These are phyloP conservation scores for Syngnathus acus DNA, from an alignment of 2,797 vertebrate genomes.

Conservation along the genomic window DNA sequence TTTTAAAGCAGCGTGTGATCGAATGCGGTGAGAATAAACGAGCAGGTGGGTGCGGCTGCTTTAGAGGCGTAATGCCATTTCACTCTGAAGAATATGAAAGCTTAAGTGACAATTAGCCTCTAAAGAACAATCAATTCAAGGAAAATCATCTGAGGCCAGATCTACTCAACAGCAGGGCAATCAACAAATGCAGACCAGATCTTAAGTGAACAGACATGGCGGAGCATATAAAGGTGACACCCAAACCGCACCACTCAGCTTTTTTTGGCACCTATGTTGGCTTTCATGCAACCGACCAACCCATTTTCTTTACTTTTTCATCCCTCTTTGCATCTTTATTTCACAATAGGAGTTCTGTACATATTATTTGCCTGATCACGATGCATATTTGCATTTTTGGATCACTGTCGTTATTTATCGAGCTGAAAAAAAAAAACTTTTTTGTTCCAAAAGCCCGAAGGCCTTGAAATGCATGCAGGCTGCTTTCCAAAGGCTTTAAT, in stretches of 20 bases:
- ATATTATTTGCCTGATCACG: slow-evolving; percentile 32
- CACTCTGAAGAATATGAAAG: slow-evolving; percentile 8
- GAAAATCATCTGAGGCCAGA: background rate
- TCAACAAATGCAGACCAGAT: slow-evolving; percentile 18
- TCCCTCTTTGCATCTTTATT: slow-evolving; percentile 33
- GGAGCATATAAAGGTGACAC: slow-evolving; percentile 28
- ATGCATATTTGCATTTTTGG: slow-evolving; percentile 46
- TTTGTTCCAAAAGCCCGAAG: slow-evolving; percentile 36
- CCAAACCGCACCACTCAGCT: slow-evolving; percentile 40
- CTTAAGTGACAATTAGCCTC: slow-evolving; percentile 7
- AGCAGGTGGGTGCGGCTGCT: background rate
- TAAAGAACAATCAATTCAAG: slow-evolving; percentile 4
- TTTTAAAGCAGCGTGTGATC: slow-evolving; percentile 12
- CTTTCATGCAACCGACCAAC: slow-evolving; percentile 40
- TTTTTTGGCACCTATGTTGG: slow-evolving; percentile 39
- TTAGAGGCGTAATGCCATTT: background rate
- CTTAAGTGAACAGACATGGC: slow-evolving; percentile 24
- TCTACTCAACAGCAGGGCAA: slow-evolving; percentile 2
- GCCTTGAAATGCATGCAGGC: slow-evolving; percentile 57
- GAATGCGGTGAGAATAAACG: slow-evolving; percentile 10
- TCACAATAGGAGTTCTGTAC: slow-evolving; percentile 40
- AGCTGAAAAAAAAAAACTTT: slow-evolving; percentile 35
- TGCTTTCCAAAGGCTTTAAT: slow-evolving; percentile 56
- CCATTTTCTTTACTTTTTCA: slow-evolving; percentile 18
- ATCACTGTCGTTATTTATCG: slow-evolving; percentile 45